Conservation (phyloP, 2,113 vertebrate genomes). For the Isurus oxyrinchus region DNA sequence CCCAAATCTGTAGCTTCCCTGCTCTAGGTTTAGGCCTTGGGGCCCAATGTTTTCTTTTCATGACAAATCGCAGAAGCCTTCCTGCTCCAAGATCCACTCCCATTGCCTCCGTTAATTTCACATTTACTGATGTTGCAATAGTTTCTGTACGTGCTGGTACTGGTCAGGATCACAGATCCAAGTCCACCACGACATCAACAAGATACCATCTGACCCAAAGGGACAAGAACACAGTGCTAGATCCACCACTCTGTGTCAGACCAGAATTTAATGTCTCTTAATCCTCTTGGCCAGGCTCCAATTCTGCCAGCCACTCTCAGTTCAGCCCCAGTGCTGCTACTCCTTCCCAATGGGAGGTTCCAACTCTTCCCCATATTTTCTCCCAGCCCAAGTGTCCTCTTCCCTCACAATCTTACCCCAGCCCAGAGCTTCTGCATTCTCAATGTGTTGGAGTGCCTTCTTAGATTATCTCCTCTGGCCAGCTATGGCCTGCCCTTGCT, state of each 20-base stretch:
- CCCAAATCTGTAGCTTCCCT: neutral
- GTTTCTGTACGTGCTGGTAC: too few species aligned
- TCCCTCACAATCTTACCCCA: neutral
- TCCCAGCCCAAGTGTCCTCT: neutral
- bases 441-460: neutral
- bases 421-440: neutral
- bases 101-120: neutral
- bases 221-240: neutral
- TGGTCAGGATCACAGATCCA: neutral
- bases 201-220: neutral
- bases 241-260: neutral
- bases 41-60: neutral
- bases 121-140: neutral
- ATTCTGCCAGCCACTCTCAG: neutral
- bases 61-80: neutral
- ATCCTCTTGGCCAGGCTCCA: neutral
- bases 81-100: neutral
- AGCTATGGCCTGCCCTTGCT: neutral
- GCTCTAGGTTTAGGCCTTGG: neutral
- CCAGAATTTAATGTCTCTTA: neutral
- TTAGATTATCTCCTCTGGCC: neutral
- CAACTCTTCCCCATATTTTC: neutral
- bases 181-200: neutral
- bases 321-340: neutral
- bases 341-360: neutral